Evolutionary conservation across 2,113 vertebrate genomes (phyloP), one percentile per base, ranked within the genome.

Genomic region (Coryphaenoides rupestris): DNA sequence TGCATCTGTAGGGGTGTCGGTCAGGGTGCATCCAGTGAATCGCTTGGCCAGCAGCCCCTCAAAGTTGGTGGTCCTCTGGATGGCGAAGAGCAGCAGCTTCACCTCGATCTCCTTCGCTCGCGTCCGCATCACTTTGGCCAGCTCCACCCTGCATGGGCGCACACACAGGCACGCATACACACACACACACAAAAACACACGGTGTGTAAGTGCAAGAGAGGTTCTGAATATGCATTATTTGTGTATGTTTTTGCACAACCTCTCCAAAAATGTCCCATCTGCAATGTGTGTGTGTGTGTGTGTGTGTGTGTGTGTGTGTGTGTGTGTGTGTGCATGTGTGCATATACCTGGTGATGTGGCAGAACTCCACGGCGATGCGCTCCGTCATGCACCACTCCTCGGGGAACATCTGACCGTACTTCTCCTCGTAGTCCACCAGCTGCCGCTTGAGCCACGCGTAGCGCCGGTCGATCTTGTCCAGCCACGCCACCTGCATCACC

Each of bases 61-160:
- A 3, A 99, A 99, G 86, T 98, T 98, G 66, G 97, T 98, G 1
- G 97, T 99, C 79, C 97, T 95, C 84, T 98, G 97, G 79, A 99
- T 99, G 21, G 97, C 96, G 74, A 99, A 99, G 68, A 99, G 88
- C 61, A 99, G 92, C 73, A 99, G 80, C 70, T 99, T 99, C 88
- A 99, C 97, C 80, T 99, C 97, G 7, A 99, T 98, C 86, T 99
- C 97, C 70, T 96, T 94, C 0, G 96, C 96, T 56, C 97, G 89
- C 0, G 96, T 91, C 66, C 95, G 91, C 97, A 99, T 99, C 74
- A 98, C 94, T 88, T 98, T 98, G 1, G 94, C 89, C 0, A 99
- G 92, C 84, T 99, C 96, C 56, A 87, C 84, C 90, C 97, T 99
- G 58, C 21, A 59, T 52, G 49, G 12, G 21, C 21, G 58, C 55